phyloP scores from a whole-genome alignment of 2,113 vertebrate genomes.

The Semicossyphus pulcher region DNA sequence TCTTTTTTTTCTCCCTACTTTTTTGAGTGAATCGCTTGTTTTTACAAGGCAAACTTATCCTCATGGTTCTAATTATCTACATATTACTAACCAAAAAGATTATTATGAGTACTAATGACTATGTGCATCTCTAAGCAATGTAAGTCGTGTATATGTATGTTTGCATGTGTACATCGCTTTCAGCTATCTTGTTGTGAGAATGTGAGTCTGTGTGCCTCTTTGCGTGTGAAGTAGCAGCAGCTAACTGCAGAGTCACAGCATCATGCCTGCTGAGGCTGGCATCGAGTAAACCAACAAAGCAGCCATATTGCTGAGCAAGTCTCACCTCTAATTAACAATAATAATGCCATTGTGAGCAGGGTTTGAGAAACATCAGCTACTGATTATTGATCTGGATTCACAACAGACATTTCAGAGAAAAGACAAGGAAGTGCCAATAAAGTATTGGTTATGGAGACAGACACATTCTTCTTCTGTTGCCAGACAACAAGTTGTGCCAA shows the following conservation, averaged over 20 bases:
- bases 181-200: not conserved
- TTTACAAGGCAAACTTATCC: no score
- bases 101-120: no score
- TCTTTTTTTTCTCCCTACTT: no score
- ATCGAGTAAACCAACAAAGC: not conserved
- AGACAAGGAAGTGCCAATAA: not conserved
- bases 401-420: not conserved
- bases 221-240: not conserved
- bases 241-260: not conserved
- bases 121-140: no score
- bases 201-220: not conserved
- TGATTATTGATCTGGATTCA: not conserved
- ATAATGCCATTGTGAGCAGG: not conserved
- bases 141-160: no score
- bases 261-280: not conserved
- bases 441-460: not conserved
- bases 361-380: not conserved
- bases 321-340: constrained; percentile 9
- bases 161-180: not conserved
- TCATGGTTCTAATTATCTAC: no score
- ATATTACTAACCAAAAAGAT: no score
- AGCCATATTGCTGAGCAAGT: not conserved
- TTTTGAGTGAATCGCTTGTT: no score
- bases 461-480: not conserved
- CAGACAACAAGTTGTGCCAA: not conserved